Conservation (phyloP, 2,888 invertebrate genomes). For the Melanostoma mellinum region DNA sequence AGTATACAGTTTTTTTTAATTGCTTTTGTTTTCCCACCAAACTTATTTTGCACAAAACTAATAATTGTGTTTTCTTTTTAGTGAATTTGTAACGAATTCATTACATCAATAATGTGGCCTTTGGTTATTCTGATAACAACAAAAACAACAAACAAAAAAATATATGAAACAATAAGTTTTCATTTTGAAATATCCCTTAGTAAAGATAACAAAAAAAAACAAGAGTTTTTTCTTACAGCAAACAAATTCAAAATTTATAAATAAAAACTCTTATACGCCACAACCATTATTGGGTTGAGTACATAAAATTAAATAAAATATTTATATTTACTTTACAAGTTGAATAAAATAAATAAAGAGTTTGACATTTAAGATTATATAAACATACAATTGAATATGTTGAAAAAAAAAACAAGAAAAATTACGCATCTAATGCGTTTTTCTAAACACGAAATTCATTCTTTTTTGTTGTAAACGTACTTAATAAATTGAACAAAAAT, state of each 20-base stretch:
- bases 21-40: too few species aligned
- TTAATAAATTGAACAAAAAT: slow-evolving; percentile 49
- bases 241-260: slow-evolving; percentile 42
- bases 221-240: slow-evolving; percentile 6
- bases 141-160: slow-evolving; percentile 41
- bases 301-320: slow-evolving; percentile 12
- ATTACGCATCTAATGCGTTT: background rate
- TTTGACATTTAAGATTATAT: slow-evolving; percentile 20
- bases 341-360: slow-evolving; percentile 14
- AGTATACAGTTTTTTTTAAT: too few species aligned
- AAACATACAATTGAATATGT: slow-evolving; percentile 26
- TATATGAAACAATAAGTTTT: slow-evolving; percentile 51
- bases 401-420: slow-evolving; percentile 1
- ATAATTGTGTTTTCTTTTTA: background rate
- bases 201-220: slow-evolving; percentile 15
- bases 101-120: slow-evolving; percentile 73
- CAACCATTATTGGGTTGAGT: slow-evolving; percentile 34
- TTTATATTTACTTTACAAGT: slow-evolving; percentile 44
- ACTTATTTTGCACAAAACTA: too few species aligned
- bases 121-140: slow-evolving; percentile 70
- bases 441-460: slow-evolving; percentile 9
- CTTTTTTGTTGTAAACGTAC: slow-evolving; percentile 55
- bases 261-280: background rate
- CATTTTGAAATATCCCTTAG: slow-evolving; percentile 33
- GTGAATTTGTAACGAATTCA: slow-evolving; percentile 48